Base-by-base conservation (phyloP, 2,888 invertebrate genomes). In the Euphydryas editha region DNA sequence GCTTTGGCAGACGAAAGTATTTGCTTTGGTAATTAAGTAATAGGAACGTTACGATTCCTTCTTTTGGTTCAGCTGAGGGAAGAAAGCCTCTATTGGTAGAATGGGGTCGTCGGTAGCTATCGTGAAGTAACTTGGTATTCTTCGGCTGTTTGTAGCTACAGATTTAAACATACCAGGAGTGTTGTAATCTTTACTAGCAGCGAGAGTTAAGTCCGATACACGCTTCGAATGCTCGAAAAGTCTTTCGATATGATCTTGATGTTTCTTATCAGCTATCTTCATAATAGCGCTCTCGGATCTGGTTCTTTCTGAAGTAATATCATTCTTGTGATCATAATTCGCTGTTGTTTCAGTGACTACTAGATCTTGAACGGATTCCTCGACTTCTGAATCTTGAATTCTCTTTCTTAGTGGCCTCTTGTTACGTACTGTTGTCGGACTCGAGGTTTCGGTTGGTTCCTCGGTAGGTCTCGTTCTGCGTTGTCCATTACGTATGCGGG, bases 81-180 rank as follows among this genome's bases (percentile, higher is more conserved):
- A 96, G 85, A 96, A 96, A 0, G 96, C 96, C 85, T 96, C 96
- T 70, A 97, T 95, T 0, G 97, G 96, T 59, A 97, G 87, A 61
- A 96, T 96, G 0, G 96, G 96, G 80, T 96, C 96, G 72, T 96
- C 96, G 0, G 96, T 96, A 0, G 95, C 95, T 84, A 96, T 94
- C 21, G 95, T 95, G 74, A 96, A 95, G 76, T 95, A 95, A 76
- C 93, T 94, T 4, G 95, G 94, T 77, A 95, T 94, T 74, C 94
- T 89, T 72, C 95, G 93, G 73, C 94, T 95, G 62, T 91, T 93
- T 0, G 91, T 91, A 0, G 95, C 93, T 0, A 95, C 94, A 0
- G 95, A 94, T 82, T 95, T 96, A 80, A 95, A 95, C 87, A 95
- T 92, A 3, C 95, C 95, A 0, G 95, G 95, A n/a, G 94, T 95